phyloP scores from a whole-genome alignment of 2,797 vertebrate species.

The Rhynchonycteris naso region DNA sequence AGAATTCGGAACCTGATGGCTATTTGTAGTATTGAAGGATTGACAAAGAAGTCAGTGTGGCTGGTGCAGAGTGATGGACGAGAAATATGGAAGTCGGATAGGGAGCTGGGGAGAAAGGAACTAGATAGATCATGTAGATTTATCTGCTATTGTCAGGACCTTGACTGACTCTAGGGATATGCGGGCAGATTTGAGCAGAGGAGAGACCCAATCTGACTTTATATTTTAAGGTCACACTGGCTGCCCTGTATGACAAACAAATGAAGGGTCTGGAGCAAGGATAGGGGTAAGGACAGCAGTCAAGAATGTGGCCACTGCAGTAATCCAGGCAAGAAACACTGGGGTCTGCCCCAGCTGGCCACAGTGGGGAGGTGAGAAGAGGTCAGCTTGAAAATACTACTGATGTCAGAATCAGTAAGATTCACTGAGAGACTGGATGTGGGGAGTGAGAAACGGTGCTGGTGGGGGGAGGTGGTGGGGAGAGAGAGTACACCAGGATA shows the following conservation, averaged over 20 bases:
- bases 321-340: background rate
- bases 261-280: background rate
- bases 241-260: background rate
- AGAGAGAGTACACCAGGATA: background rate
- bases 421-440: background rate
- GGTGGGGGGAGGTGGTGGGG: background rate
- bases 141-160: background rate
- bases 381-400: background rate
- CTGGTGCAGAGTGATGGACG: background rate
- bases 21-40: background rate
- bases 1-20: background rate
- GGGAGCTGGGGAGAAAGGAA: background rate
- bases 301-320: background rate
- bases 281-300: background rate
- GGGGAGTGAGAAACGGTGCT: background rate
- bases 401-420: background rate
- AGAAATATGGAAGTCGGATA: rapidly evolving
- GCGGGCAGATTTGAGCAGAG: background rate
- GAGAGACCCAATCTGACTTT: background rate
- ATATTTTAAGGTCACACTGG: background rate
- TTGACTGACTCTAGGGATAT: background rate
- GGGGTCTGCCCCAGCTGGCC: background rate
- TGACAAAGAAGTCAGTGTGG: background rate
- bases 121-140: background rate
- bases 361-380: background rate